A percentile compares a stretch with the other conserved stretches of the same genome.
Conservation (phyloP, 2,113 vertebrate genomes). For the Cyanoderma ruficeps region DNA sequence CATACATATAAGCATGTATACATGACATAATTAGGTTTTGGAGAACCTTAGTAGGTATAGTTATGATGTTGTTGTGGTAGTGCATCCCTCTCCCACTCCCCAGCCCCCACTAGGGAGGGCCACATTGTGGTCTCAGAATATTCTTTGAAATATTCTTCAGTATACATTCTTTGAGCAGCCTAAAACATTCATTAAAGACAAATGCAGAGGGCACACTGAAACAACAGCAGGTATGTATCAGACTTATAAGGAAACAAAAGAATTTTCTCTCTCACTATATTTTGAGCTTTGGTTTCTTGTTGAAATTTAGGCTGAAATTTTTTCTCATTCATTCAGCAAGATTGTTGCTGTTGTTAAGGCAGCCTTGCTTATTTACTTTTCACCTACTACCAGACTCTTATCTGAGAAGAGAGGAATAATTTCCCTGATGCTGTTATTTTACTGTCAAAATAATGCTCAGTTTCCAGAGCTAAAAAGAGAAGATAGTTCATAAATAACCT, state of each 20-base stretch:
- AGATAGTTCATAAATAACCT: neutral
- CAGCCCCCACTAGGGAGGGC: accelerated
- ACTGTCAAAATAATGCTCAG: neutral
- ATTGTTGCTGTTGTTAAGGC: neutral
- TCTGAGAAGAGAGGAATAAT: neutral
- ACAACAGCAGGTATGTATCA: neutral
- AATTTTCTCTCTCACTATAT: neutral
- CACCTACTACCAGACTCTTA: neutral
- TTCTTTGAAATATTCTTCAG: neutral
- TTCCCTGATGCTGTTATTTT: neutral
- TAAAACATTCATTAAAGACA: accelerated
- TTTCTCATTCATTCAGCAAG: neutral
- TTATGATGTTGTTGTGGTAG: too few species aligned
- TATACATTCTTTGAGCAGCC: neutral
- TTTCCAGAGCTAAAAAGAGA: neutral
- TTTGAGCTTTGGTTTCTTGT: neutral
- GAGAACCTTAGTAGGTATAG: neutral
- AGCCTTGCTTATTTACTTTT: neutral
- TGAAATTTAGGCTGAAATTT: neutral
- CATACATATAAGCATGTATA: too few species aligned
- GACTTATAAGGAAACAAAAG: neutral
- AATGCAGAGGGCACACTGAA: neutral
- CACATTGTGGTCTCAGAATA: neutral
- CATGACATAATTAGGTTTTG: neutral
- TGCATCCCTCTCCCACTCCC: neutral